Evolutionary conservation across 2,888 invertebrate genomes (phyloP).

Genomic region (Leptarthrus brevirostris): DNA sequence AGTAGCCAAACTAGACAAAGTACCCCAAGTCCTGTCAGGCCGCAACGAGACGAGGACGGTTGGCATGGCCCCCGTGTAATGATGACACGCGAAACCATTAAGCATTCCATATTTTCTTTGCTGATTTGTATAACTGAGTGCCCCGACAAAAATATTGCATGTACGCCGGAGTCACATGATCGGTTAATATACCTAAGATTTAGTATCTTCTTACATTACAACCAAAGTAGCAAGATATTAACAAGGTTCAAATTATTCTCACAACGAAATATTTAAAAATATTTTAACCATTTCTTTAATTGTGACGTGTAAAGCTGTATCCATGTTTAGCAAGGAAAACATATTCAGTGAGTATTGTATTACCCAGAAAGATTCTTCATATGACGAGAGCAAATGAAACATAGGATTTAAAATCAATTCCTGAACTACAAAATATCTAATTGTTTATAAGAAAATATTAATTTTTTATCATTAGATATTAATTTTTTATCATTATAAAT

Average conservation of each 20-base stretch:
- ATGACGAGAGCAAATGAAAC: slow-evolving; percentile 22
- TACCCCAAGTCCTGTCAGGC: too few species aligned
- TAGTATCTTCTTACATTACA: too few species aligned
- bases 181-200: too few species aligned
- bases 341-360: slow-evolving; percentile 29
- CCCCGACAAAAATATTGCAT: too few species aligned
- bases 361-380: not conserved
- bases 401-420: slow-evolving; percentile 30
- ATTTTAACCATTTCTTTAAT: slow-evolving; percentile 33
- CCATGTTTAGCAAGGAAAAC: slow-evolving; percentile 38
- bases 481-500: not conserved
- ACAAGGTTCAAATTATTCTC: slow-evolving; percentile 26
- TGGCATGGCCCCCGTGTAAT: too few species aligned
- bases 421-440: slow-evolving; percentile 36
- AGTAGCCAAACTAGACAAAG: too few species aligned
- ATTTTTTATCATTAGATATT: slow-evolving; percentile 13
- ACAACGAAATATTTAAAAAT: slow-evolving; percentile 29
- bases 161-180: too few species aligned
- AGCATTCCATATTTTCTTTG: too few species aligned
- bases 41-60: too few species aligned
- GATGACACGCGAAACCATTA: too few species aligned
- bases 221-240: too few species aligned
- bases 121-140: too few species aligned
- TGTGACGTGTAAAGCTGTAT: slow-evolving; percentile 37
- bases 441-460: slow-evolving; percentile 34